phyloP scores from a whole-genome alignment of 2,113 vertebrate genomes.

The Pedionomus torquatus region DNA sequence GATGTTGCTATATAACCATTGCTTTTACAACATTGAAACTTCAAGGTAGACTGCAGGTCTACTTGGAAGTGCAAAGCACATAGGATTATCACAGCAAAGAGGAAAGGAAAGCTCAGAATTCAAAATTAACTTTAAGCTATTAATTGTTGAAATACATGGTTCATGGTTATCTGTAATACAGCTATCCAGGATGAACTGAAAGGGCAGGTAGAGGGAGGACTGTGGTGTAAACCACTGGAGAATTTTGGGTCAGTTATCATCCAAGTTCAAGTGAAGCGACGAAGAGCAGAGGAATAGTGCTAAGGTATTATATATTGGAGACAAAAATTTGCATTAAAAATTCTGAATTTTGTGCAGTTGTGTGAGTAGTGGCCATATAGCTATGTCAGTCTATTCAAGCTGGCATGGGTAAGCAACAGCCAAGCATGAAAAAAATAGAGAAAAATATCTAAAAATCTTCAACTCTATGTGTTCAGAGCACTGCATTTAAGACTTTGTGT shows the following conservation, averaged over 20 bases:
- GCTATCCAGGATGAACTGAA: neutral
- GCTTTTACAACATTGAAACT: neutral
- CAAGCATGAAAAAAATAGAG: neutral
- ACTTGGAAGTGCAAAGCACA: neutral
- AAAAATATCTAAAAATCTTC: neutral
- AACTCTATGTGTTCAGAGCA: neutral
- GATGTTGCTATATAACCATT: neutral
- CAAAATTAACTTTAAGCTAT: constrained; percentile 15
- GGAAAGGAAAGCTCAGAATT: neutral
- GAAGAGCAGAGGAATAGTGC: neutral
- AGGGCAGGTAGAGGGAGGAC: neutral
- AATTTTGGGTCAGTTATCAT: neutral
- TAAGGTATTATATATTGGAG: neutral
- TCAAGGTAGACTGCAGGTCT: neutral
- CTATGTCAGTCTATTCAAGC: neutral
- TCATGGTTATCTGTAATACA: neutral
- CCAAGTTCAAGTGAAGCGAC: neutral
- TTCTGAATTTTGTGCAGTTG: neutral
- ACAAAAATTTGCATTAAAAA: neutral
- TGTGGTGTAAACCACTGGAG: neutral
- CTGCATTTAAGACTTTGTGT: neutral
- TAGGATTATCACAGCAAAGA: neutral
- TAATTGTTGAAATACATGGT: neutral
- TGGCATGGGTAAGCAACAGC: neutral
- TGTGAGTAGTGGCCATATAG: neutral